Evolutionary conservation across 1,140 invertebrate genomes (phyloP).

Genomic region (Drosophila ficusphila): DNA sequence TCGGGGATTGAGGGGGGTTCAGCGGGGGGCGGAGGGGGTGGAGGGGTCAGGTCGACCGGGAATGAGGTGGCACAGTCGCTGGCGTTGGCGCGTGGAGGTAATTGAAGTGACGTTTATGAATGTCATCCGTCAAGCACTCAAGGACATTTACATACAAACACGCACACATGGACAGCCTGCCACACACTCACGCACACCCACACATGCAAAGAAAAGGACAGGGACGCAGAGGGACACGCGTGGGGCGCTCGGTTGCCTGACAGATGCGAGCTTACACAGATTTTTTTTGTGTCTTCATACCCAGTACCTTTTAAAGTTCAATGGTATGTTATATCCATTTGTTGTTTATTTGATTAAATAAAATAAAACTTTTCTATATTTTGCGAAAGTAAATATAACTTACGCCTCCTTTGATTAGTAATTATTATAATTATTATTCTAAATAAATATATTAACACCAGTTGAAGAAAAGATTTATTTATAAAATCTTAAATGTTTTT

Average conservation of each 20-base stretch:
- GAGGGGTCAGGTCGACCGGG: conserved; percentile 2
- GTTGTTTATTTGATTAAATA: neutral
- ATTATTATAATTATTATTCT: too few species aligned
- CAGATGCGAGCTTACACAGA: conserved; percentile 77
- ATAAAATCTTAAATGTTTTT: too few species aligned
- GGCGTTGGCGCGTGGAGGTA: conserved; percentile 80
- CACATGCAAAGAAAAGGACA: conserved; percentile 7
- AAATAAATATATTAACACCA: too few species aligned
- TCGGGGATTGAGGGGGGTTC: neutral
- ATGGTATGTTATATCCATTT: neutral
- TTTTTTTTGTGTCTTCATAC: conserved; percentile 61
- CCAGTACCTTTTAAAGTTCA: neutral
- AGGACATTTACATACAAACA: conserved; percentile 84
- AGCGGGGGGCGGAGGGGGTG: too few species aligned
- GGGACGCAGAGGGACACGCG: conserved; percentile 25
- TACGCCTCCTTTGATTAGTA: too few species aligned
- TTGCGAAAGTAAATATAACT: too few species aligned
- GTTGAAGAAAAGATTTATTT: too few species aligned
- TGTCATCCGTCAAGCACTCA: conserved; percentile 81
- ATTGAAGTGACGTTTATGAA: conserved; percentile 82
- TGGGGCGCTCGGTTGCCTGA: conserved; percentile 69
- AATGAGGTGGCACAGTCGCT: conserved; percentile 31
- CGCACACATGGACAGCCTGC: conserved; percentile 24
- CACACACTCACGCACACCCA: conserved; percentile 16
- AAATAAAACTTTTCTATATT: too few species aligned